Conservation (phyloP, 2,113 vertebrate species). For the Gymnocephalus cernua region DNA sequence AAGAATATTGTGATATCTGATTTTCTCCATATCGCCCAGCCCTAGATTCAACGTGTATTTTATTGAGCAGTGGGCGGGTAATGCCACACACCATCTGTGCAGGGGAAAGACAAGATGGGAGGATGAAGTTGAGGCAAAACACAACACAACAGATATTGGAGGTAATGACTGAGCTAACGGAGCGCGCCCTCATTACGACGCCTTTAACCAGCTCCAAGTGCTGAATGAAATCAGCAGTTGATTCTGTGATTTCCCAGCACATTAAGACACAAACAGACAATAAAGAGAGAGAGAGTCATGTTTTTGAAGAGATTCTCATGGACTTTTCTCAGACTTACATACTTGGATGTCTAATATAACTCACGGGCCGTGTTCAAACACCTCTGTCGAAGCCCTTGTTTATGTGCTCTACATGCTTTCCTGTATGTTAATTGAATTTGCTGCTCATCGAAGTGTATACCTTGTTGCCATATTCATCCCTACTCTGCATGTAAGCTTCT, state of each 20-base stretch:
- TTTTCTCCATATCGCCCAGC: too few species aligned
- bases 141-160: neutral
- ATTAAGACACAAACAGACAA: conserved; percentile 14
- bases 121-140: conserved; percentile 6
- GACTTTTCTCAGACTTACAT: neutral
- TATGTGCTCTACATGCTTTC: neutral
- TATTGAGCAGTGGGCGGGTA: neutral
- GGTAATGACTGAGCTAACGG: conserved; percentile 51
- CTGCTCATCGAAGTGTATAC: neutral
- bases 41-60: neutral
- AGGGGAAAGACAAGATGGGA: neutral
- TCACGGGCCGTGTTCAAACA: neutral
- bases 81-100: neutral
- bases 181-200: conserved; percentile 55
- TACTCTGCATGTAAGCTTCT: neutral
- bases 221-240: conserved; percentile 63
- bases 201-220: conserved; percentile 61
- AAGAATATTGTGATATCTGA: too few species aligned
- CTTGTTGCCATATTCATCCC: neutral
- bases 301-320: neutral
- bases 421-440: neutral
- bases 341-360: neutral
- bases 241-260: conserved; percentile 70
- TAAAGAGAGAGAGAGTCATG: neutral
- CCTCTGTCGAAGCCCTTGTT: neutral